phyloP scores from a whole-genome alignment of 2,888 invertebrate species.

The Notodonta dromedarius region DNA sequence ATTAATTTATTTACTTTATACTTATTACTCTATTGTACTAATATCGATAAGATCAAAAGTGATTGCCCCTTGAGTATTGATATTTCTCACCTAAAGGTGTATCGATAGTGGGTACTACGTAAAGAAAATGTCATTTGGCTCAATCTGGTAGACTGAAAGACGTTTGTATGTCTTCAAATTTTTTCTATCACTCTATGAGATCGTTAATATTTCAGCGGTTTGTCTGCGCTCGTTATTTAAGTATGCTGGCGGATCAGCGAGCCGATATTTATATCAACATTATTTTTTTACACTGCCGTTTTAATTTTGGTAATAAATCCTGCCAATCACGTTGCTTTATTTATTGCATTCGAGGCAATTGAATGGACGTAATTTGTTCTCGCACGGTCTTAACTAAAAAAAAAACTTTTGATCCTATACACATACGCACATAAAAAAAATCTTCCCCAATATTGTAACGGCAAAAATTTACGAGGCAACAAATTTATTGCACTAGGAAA shows the following conservation, averaged over 20 bases:
- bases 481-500: constrained; percentile 57
- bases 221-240: constrained; percentile 31
- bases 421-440: constrained; percentile 9
- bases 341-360: constrained; percentile 25
- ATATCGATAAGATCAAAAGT: too few species aligned
- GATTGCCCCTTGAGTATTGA: too few species aligned
- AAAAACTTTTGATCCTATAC: constrained; percentile 2
- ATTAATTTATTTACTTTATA: too few species aligned
- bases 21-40: too few species aligned
- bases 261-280: constrained; percentile 30
- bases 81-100: too few species aligned
- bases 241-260: constrained; percentile 26
- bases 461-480: constrained; percentile 47
- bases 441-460: constrained; percentile 22
- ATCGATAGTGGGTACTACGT: not conserved
- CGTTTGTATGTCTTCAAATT: constrained; percentile 29
- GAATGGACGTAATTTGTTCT: constrained; percentile 35
- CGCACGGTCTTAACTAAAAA: constrained; percentile 1
- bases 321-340: constrained; percentile 35
- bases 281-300: constrained; percentile 32
- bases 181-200: constrained; percentile 36
- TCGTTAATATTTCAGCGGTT: constrained; percentile 35
- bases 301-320: constrained; percentile 39
- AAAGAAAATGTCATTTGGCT: constrained; percentile 19
- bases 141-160: constrained; percentile 23